These are phyloP conservation scores for Myotis findleyi DNA, from an alignment of 2,797 vertebrate species.

Conservation along the genomic window DNA sequence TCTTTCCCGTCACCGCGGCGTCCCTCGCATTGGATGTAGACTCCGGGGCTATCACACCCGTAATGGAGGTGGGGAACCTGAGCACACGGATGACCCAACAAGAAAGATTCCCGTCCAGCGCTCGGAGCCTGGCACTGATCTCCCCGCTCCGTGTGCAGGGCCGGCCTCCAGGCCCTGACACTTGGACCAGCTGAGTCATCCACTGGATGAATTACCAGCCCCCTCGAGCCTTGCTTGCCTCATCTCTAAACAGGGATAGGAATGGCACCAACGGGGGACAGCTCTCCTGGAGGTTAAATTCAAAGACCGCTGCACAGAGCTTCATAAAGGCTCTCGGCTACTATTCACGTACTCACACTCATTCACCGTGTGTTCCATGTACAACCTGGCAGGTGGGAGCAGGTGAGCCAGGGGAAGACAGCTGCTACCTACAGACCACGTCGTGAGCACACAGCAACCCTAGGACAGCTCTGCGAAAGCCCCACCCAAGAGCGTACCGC, in stretches of 20 bases:
- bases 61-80: background rate
- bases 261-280: background rate
- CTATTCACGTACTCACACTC: background rate
- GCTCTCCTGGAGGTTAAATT: background rate
- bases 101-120: background rate
- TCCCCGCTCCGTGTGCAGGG: background rate
- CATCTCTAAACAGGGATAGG: background rate
- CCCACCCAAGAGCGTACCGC: background rate
- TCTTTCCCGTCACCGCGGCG: background rate
- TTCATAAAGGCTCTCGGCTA: background rate
- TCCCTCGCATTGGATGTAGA: accelerated
- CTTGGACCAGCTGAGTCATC: background rate
- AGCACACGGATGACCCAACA: too few relatives aligned
- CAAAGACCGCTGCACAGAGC: background rate
- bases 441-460: background rate
- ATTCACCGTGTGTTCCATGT: background rate
- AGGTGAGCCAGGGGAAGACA: conserved; percentile 35
- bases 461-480: background rate
- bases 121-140: background rate
- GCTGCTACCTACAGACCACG: conserved; percentile 48
- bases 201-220: background rate
- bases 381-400: background rate
- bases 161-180: background rate
- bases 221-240: background rate
- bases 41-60: accelerated